These are phyloP conservation scores for Drosophila prostipennis DNA, from an alignment of 2,888 invertebrate species.

Conservation along the genomic window DNA sequence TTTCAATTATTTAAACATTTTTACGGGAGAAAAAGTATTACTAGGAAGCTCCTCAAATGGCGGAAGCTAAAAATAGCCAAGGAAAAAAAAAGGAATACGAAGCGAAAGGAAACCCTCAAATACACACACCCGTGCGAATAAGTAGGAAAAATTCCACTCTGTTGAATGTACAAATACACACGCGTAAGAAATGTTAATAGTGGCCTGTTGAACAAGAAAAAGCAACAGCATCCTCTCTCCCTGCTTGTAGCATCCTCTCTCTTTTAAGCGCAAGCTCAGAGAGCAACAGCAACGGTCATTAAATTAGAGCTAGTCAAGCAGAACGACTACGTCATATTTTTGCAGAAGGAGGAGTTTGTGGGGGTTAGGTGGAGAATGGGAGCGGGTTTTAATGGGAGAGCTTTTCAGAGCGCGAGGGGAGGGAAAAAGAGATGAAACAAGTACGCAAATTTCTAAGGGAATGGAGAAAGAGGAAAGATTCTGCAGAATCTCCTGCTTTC, in stretches of 20 bases:
- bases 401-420: constrained; percentile 5
- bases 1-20: constrained; percentile 50
- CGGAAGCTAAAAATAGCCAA: constrained; percentile 57
- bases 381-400: not conserved
- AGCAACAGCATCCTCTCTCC: constrained; percentile 42
- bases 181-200: constrained; percentile 63
- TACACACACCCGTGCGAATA: constrained; percentile 14
- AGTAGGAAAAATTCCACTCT: constrained; percentile 54
- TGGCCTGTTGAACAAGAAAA: constrained; percentile 78
- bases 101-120: constrained; percentile 34
- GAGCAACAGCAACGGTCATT: constrained; percentile 25
- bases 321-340: constrained; percentile 39
- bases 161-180: constrained; percentile 60
- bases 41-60: constrained; percentile 18
- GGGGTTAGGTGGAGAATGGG: not conserved
- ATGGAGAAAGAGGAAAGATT: not conserved
- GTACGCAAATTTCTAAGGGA: constrained; percentile 46
- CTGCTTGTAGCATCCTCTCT: not conserved
- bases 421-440: constrained; percentile 2
- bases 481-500: not conserved
- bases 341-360: constrained; percentile 4
- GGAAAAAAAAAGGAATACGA: constrained; percentile 17
- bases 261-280: constrained; percentile 33
- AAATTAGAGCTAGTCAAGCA: constrained; percentile 40
- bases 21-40: constrained; percentile 4